Percentiles rank a stretch among this genome's conserved stretches.
Evolutionary conservation across 35 echinoderm and acorn worm genomes (phyloP).

Genomic region (Anneissia japonica): DNA sequence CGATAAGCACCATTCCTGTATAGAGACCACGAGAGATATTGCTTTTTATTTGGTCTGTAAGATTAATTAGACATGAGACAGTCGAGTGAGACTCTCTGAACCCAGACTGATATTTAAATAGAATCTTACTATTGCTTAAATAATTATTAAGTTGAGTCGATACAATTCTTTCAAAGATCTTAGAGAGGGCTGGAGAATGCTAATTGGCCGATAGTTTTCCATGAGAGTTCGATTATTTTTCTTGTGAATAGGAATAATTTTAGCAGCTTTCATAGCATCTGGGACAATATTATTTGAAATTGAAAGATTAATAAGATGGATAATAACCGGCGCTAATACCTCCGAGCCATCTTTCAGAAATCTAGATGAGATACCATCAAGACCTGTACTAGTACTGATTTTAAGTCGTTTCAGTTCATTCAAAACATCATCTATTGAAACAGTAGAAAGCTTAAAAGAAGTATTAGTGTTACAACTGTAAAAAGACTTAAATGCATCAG

Average conservation of each 20-base stretch:
- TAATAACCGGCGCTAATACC: background rate
- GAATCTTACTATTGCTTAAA: too few relatives aligned
- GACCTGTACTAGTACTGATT: background rate
- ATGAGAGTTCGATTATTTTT: background rate
- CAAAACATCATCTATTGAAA: background rate
- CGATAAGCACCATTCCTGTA: too few relatives aligned
- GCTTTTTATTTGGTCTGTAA: too few relatives aligned
- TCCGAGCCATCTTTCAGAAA: background rate
- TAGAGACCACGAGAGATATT: too few relatives aligned
- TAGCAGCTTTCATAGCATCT: background rate
- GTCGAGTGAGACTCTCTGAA: too few relatives aligned
- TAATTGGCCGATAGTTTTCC: background rate
- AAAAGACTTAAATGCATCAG: background rate
- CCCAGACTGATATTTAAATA: too few relatives aligned
- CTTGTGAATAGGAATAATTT: background rate
- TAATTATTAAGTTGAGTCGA: too few relatives aligned
- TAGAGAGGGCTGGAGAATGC: too few relatives aligned
- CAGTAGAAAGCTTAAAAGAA: too few relatives aligned
- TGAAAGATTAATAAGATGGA: background rate
- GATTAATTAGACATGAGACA: too few relatives aligned
- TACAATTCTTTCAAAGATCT: too few relatives aligned
- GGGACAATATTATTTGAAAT: background rate
- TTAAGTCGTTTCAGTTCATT: background rate
- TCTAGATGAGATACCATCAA: background rate
- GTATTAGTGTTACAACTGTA: background rate